These are phyloP conservation scores for Glyphotaelius pellucidus DNA, from an alignment of 2,888 invertebrate genomes.

Conservation along the genomic window DNA sequence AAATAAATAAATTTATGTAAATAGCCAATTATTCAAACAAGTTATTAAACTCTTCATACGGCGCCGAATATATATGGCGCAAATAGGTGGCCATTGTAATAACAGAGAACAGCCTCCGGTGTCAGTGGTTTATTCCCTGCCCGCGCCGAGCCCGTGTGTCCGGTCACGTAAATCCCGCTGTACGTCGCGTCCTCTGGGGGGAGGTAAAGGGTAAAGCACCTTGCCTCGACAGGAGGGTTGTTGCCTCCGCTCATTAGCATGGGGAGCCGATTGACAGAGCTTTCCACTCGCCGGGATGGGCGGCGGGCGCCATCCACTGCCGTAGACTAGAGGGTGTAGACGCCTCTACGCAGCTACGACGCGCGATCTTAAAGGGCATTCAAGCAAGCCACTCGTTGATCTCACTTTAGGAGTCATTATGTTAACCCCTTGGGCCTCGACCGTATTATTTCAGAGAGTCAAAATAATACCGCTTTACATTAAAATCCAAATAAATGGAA, in stretches of 20 bases:
- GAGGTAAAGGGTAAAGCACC: neutral
- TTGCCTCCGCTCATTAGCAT: slow-evolving; percentile 48
- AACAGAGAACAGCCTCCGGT: neutral
- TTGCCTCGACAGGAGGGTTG: slow-evolving; percentile 17
- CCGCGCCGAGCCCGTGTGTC: neutral
- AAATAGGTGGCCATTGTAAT: neutral
- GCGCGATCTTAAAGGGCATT: too few species aligned
- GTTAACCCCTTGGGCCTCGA: too few species aligned
- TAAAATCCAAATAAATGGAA: too few species aligned
- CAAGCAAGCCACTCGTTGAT: neutral
- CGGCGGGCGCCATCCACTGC: slow-evolving; percentile 14
- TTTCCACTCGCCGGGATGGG: slow-evolving; percentile 4
- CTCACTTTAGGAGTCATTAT: neutral
- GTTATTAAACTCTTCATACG: neutral
- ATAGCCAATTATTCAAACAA: neutral
- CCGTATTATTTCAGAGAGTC: too few species aligned
- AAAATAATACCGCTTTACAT: too few species aligned
- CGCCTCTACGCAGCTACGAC: too few species aligned
- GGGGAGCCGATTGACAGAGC: slow-evolving; percentile 10
- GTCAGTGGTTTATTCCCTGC: neutral
- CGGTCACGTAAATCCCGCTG: neutral
- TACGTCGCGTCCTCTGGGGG: neutral
- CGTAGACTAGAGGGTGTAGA: neutral
- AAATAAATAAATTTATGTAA: neutral
- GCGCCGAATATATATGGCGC: too few species aligned